Evolutionary conservation across 2,888 invertebrate genomes (phyloP).

Genomic region (Eupithecia tripunctaria): DNA sequence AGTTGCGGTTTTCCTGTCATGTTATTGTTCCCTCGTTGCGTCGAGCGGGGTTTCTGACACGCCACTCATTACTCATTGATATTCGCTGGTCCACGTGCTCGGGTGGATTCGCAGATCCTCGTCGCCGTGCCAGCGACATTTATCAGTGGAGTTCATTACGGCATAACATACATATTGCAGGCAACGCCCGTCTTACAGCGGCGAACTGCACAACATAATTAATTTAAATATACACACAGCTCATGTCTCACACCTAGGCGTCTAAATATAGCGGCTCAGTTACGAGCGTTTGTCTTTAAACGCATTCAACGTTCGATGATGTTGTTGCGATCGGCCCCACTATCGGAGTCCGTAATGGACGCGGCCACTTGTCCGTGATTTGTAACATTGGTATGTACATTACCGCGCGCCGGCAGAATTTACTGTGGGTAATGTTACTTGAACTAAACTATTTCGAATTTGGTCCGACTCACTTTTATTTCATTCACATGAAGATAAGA

Average conservation of each 20-base stretch:
- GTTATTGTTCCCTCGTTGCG: conserved; percentile 19
- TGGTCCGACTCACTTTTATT: not conserved
- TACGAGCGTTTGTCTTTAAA: conserved; percentile 42
- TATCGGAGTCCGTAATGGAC: conserved; percentile 18
- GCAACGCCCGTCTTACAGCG: conserved; percentile 38
- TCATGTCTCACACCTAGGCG: conserved; percentile 48
- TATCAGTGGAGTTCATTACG: conserved; percentile 36
- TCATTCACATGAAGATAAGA: not conserved
- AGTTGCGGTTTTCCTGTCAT: conserved; percentile 41
- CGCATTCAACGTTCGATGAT: conserved; percentile 39
- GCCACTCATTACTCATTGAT: conserved; percentile 4
- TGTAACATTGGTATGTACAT: conserved; percentile 20
- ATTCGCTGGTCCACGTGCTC: conserved; percentile 20
- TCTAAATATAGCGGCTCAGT: conserved; percentile 50
- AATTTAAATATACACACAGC: conserved; percentile 51
- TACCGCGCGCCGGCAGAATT: not conserved
- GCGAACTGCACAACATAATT: conserved; percentile 47
- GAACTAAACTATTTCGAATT: not conserved
- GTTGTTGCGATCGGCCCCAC: conserved; percentile 22
- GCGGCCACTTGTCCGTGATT: conserved; percentile 19
- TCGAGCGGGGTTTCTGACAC: conserved; percentile 3
- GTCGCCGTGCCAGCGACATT: conserved; percentile 34
- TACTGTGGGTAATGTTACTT: conserved; percentile 14
- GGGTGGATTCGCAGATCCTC: conserved; percentile 15
- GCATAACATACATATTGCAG: conserved; percentile 31